Evolutionary conservation across 2,888 invertebrate species (phyloP), one percentile per base, ranked within the genome.

Genomic region (Pemphredon lugubris): DNA sequence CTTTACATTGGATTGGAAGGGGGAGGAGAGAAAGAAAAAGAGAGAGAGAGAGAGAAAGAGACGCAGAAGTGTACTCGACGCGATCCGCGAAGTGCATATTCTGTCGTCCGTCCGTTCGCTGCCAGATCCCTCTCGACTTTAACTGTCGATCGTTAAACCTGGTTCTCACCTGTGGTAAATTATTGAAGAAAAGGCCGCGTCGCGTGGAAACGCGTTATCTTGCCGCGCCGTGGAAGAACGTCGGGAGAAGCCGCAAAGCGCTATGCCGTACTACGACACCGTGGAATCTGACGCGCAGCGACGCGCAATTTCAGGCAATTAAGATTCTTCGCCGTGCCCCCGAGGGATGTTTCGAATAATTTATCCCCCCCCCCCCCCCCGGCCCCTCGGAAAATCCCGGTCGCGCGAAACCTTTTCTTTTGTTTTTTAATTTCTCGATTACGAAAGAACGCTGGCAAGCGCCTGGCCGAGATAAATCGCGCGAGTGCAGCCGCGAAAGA

Each of bases 81-180:
- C 26, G 21, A 39, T 57, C 39, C 55, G 50, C 39, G 26, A 63
- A 61, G 58, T 63, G 70, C 65, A 65, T 70, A 60, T 53, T 70
- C 72, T 32, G 55, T 48, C 61, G 32, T 63, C 16, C 32, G 48
- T 37, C 39, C 50, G 57, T 72, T 34, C 67, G 16, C 21, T 23
- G 37, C 32, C 30, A 42, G 54, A 16, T 50, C 21, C 18, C 42
- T 48, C 37, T 54, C 26, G 42, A 21, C 34, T 57, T 57, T 66
- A 71, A 65, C 37, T 39, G 34, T 63, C 73, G 73, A 76, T 73
- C 77, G 67, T 73, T 67, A 73, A 77, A 50, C 40, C 23, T 30
- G 47, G 39, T 61, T 73, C 57, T 53, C 59, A 34, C 59, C 55
- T 63, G 18, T 26, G 44, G n/a, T 40, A 18, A 11, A 32, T 50